A percentile compares a stretch with the other conserved stretches of the same genome.
phyloP scores from a whole-genome alignment of 2,113 vertebrate species.

The Limanda limanda region DNA sequence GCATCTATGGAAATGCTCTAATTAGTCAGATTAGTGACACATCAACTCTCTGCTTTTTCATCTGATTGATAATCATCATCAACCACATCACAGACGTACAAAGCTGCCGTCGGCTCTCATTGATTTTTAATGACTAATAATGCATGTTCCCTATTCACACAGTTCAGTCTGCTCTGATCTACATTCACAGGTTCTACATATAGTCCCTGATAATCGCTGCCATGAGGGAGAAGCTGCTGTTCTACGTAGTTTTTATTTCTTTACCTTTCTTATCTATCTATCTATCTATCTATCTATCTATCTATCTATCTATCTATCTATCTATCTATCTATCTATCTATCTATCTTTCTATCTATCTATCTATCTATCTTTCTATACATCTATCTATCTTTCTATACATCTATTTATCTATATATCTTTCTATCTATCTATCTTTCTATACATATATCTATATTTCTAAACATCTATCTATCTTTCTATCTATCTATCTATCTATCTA shows the following conservation, averaged over 20 bases:
- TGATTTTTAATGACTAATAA: slow-evolving; percentile 49
- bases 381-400: no score
- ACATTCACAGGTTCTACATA: background rate
- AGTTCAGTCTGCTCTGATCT: slow-evolving; percentile 9
- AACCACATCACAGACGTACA: slow-evolving; percentile 15
- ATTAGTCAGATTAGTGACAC: slow-evolving; percentile 46
- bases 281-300: no score
- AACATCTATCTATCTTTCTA: no score
- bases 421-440: no score
- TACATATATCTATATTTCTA: no score
- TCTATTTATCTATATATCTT: no score
- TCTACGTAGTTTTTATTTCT: background rate
- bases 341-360: no score
- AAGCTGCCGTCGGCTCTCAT: slow-evolving; percentile 2
- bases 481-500: no score
- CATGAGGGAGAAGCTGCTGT: background rate
- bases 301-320: no score
- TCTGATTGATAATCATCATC: slow-evolving; percentile 45
- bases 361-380: no score
- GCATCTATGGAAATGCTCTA: slow-evolving; percentile 29
- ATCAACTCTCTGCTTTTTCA: slow-evolving; percentile 24
- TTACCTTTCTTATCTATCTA: no score
- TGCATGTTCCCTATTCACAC: slow-evolving; percentile 4
- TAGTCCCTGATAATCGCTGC: background rate
- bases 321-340: no score